Evolutionary conservation across 2,888 invertebrate genomes (phyloP).

Genomic region (Ophonus ardosiacus): DNA sequence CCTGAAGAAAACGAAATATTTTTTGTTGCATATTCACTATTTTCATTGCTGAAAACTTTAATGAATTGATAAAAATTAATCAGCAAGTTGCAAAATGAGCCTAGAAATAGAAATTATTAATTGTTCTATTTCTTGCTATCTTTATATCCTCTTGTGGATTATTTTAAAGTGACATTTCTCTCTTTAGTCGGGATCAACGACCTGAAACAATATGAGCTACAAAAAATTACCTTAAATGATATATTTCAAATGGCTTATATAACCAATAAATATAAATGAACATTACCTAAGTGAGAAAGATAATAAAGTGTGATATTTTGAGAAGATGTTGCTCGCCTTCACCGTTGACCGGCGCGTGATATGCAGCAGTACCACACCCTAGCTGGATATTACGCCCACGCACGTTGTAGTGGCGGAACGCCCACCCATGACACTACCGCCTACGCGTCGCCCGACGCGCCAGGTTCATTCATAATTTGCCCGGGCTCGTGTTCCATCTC

Average conservation of each 20-base stretch:
- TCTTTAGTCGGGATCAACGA: too few species aligned
- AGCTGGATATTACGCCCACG: constrained; percentile 67
- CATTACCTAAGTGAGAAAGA: too few species aligned
- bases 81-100: too few species aligned
- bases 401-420: constrained; percentile 61
- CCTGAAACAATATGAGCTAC: background rate
- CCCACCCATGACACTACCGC: constrained; percentile 67
- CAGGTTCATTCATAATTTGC: constrained; percentile 69
- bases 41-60: too few species aligned
- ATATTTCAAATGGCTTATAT: background rate
- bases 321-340: background rate
- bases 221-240: background rate
- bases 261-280: background rate
- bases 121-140: too few species aligned
- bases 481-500: constrained; percentile 67
- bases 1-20: too few species aligned
- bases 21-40: too few species aligned
- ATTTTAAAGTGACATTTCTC: too few species aligned
- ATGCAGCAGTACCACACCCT: constrained; percentile 63
- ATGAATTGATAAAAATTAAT: too few species aligned
- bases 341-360: constrained; percentile 46
- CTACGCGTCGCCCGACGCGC: constrained; percentile 66
- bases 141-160: too few species aligned
- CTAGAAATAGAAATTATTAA: too few species aligned
- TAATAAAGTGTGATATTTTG: too few species aligned